phyloP scores from a whole-genome alignment of 2,113 vertebrate genomes.

The Oryzias curvinotus region DNA sequence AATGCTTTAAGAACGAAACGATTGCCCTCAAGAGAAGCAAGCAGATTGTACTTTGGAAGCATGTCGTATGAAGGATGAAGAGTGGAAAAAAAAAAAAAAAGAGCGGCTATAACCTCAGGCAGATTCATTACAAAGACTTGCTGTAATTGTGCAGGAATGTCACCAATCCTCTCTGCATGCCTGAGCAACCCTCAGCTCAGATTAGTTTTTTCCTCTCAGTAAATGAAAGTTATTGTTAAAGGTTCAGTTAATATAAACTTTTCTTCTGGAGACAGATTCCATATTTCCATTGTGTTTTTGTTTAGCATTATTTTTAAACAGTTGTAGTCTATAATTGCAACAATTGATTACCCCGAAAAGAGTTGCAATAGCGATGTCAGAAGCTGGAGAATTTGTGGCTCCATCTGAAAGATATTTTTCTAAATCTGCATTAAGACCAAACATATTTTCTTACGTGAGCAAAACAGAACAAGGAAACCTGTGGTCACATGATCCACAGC shows the following conservation, averaged over 20 bases:
- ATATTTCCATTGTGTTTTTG: neutral
- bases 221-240: constrained; percentile 19
- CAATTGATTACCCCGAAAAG: too few species aligned
- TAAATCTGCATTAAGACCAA: too few species aligned
- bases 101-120: neutral
- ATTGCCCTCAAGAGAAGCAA: neutral
- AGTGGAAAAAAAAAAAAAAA: constrained; percentile 3
- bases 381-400: too few species aligned
- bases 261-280: constrained; percentile 1
- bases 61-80: constrained; percentile 12
- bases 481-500: too few species aligned
- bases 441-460: too few species aligned
- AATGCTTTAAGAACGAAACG: neutral
- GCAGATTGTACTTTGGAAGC: neutral
- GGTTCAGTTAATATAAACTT: constrained; percentile 21
- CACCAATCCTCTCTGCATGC: constrained; percentile 1
- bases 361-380: too few species aligned
- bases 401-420: too few species aligned
- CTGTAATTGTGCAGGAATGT: constrained; percentile 26
- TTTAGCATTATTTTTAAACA: neutral
- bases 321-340: neutral
- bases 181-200: constrained; percentile 12
- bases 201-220: neutral
- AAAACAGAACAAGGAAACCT: too few species aligned
- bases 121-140: constrained; percentile 23